Evolutionary conservation across 2,888 invertebrate species (phyloP).

Genomic region (Eugnorisma glareosa): DNA sequence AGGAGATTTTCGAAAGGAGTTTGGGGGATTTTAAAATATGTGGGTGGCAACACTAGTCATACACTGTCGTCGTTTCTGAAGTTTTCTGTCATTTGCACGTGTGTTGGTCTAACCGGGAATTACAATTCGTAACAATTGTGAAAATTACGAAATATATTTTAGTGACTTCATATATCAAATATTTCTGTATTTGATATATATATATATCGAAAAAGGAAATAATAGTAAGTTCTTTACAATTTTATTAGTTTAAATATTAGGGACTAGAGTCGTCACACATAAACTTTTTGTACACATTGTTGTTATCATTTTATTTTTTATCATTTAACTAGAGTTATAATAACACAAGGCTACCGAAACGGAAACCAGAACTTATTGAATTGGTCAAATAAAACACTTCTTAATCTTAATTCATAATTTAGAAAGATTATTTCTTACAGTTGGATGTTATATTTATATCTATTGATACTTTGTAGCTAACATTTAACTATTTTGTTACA

Average conservation of each 20-base stretch:
- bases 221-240: background rate
- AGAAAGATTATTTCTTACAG: background rate
- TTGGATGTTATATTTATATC: background rate
- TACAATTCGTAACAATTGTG: conserved; percentile 11
- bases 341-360: background rate
- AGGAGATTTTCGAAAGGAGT: background rate
- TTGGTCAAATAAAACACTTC: background rate
- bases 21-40: background rate
- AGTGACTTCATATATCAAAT: conserved; percentile 8
- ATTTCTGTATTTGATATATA: no score
- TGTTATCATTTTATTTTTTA: conserved; percentile 12
- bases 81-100: background rate
- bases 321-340: background rate
- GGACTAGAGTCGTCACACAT: background rate
- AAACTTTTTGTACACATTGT: background rate
- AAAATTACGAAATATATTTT: conserved; percentile 19
- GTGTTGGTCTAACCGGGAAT: conserved; percentile 26
- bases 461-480: background rate
- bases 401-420: no score
- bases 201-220: background rate
- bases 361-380: background rate
- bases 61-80: background rate
- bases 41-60: background rate
- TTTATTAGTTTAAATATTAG: background rate
- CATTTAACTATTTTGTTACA: conserved; percentile 23